Evolutionary conservation across 92 coral and sea anemone species (phyloP), one percentile per base, ranked within the genome.

Genomic region (Porites lobata): DNA sequence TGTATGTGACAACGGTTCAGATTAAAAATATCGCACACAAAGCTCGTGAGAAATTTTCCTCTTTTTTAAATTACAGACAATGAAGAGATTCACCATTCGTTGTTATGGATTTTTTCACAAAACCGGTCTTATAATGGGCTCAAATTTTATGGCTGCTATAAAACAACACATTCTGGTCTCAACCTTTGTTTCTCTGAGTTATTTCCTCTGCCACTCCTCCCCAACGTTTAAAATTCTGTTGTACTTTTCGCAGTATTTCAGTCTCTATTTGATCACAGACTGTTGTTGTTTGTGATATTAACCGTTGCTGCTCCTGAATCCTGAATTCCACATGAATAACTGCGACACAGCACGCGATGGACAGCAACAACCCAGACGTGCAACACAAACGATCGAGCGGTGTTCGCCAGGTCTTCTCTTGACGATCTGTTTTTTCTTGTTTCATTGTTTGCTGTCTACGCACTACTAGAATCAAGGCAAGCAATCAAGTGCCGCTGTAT

Each of bases 321-420:
- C 78, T 86, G 66, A 86, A 50, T 67, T 86, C 78, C 68, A 86
- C 70, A 12, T 86, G 89, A 50, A 86, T 65, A 3, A 86, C 50
- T 32, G 84, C 89, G 56, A 77, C 18, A 56, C 69, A 86, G 52
- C 89, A 86, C 69, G 21, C 89, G 17, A 77, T 54, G 38, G 89
- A 65, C 66, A 86, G 18, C 68, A 75, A 7, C 58, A 84, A 72
- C 13, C 79, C 79, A 12, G 65, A 52, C 38, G 26, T 14, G 3
- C 38, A 51, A 50, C 38, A 75, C 19, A 75, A 20, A 53, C 47
- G 57, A n/a, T 52, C 38, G 10, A 75, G 64, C 9, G 79, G 1
- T 53, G 2, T 75, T 53, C 79, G 51, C 12, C 64, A 8, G 14
- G 1, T 13, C 64, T 0, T 75, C 6, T 50, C 24, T 14, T 75